Base-by-base conservation (phyloP, 2,113 vertebrate species). In the Promerops cafer region DNA sequence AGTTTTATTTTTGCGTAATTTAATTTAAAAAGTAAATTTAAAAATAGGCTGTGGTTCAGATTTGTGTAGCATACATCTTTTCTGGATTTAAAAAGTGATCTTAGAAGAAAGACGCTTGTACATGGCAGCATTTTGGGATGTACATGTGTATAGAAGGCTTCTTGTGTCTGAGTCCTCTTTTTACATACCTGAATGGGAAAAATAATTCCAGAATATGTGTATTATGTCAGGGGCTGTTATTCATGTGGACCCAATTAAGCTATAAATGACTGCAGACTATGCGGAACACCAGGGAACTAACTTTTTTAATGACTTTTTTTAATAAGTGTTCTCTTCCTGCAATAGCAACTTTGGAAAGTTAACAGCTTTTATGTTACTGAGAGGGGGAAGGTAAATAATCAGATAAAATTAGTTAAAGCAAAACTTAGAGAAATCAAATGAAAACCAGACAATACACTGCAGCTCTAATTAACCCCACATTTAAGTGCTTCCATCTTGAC, bases 401-500 rank as follows among this genome's bases (percentile, higher is more conserved):
- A 69, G 49, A 93, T 59, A 56, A 74, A 59, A 50, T 68, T 59
- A 71, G 54, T 91, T 83, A 77, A 85, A 88, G 24, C 13, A 68
- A 72, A 94, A 87, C 72, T 75, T 78, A 24, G 11, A 65, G 61
- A 94, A 64, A 33, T 79, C 27, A 28, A 72, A 56, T 54, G 17
- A 83, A 93, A 78, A 49, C 37, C 27, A 75, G 50, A 50, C 37
- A 85, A 68, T 77, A 83, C 74, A 53, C 65, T 95, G 77, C 85
- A 80, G 42, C 72, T 94, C 85, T 88, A 60, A 95, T 97, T 97
- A 92, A 96, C 95, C 61, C 31, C 91, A 94, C 95, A 47, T 86
- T 87, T 61, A 80, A 94, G 78, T 81, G 97, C 92, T 95, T 97
- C 53, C 93, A 85, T 95, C 82, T 84, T 77, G 89, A 94, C 52